Base-by-base conservation (phyloP, 1,140 invertebrate genomes). In the Meloidogyne hapla region DNA sequence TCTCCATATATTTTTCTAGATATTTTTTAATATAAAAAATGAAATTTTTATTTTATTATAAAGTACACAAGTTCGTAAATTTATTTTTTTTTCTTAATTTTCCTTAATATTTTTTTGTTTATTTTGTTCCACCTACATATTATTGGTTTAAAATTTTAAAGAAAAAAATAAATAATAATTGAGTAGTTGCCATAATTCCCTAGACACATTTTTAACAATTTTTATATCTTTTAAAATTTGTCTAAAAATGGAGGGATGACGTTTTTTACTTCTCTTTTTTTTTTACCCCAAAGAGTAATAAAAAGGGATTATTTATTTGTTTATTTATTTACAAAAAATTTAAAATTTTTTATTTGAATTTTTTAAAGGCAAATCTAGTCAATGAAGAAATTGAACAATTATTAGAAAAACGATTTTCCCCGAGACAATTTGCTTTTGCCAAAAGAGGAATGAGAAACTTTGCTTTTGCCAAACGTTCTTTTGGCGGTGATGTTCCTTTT, bases 401-500 rank as follows among this genome's bases (percentile, higher is more conserved):
- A 56, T n/a, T 56, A n/a, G 48, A 56, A 56, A 56, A 56, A 56
- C 48, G 48, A 21, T 56, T 56, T 21, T 18, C 71, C 18, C 71
- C 40, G 21, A 23, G 71, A 23, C 71, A 33, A 23, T 73, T 73
- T 63, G 71, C 71, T 26, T 73, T 73, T 33, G 71, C 71, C 6
- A 73, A 73, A 63, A 61, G 71, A 21, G 71, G 56, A 28, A n/a
- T 56, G 6, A 25, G 56, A 45, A 28, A 45, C 28, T 73, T 73
- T 33, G 71, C 71, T 18, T 73, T 73, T 63, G 71, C 71, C 8
- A 73, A 73, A n/a, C 71, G 71, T 23, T 42, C 42, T 10, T 56
- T 56, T 56, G 42, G n/a, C n/a, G n/a, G 23, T 61, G 25, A 65
- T 64, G 28, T 6, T 33, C 45, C 38, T 13, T 73, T 67, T 67